Evolutionary conservation across 2,113 vertebrate species (phyloP), one percentile per base, ranked within the genome.

Genomic region (Apaloderma vittatum): DNA sequence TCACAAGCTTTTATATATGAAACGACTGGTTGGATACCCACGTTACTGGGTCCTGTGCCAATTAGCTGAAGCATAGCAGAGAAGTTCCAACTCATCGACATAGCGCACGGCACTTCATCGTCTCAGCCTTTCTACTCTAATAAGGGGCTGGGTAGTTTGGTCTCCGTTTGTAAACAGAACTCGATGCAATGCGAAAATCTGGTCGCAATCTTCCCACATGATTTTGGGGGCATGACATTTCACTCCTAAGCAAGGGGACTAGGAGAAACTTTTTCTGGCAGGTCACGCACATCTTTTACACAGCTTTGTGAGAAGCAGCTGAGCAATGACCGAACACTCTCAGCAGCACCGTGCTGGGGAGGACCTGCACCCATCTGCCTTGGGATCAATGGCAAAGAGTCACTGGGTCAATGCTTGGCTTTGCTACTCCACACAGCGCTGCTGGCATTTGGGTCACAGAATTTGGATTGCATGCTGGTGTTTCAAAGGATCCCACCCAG

Each of bases 131-230:
- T 85, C 62, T 54, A 49, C 30, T 90, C 59, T 27, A 32, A 78
- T 54, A 85, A 92, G 82, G 40, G 71, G 51, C n/a, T 79, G 80
- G 52, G 74, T 89, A 95, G 77, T 87, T 95, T 90, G 57, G 93
- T 91, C 76, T 93, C 78, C 37, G 2, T 63, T 36, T 92, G 70
- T 92, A 95, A 98, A 95, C 90, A 97, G 83, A 93, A 68, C 76
- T 79, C 11, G 2, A 0, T n/a, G 40, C 30, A 54, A 34, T 0
- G 4, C 59, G 82, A 92, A 95, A 95, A 93, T 81, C 94, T 93
- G 72, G 36, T 52, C 59, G 65, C 7, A 12, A 90, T 62, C 62
- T 34, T 93, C 45, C 65, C 75, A 15, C 7, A 3, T 16, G 57
- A 9, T 72, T 93, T 5, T 21, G 12, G 61, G 89, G 57, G n/a